A percentile compares a stretch with the other conserved stretches of the same genome.
These are phyloP conservation scores for Perizoma flavofasciatum DNA, from an alignment of 2,888 invertebrate species.

Conservation along the genomic window DNA sequence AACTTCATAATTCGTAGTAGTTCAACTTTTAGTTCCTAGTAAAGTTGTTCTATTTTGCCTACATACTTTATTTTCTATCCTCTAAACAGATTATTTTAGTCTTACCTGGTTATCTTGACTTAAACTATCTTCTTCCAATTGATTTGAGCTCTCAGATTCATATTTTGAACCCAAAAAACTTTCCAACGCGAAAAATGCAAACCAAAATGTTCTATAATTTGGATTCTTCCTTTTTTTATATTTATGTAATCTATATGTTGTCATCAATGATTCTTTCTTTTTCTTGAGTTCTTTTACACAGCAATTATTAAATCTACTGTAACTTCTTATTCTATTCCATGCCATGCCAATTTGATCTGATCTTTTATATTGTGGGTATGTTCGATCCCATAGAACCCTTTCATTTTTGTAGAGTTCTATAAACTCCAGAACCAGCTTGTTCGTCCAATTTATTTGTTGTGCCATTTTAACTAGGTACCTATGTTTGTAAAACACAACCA, in stretches of 20 bases:
- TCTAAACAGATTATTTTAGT: not conserved
- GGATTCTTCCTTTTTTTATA: constrained; percentile 56
- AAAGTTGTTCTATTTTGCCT: no score
- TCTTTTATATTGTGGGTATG: constrained; percentile 65
- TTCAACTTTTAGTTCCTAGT: no score
- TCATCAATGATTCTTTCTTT: constrained; percentile 78
- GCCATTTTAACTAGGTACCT: constrained; percentile 7
- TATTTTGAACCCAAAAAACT: constrained; percentile 73
- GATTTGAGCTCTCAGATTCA: constrained; percentile 64
- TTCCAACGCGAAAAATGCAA: constrained; percentile 72
- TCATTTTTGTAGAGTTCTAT: constrained; percentile 68
- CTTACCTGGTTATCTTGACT: not conserved
- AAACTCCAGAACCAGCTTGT: constrained; percentile 68
- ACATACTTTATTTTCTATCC: no score
- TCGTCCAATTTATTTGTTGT: constrained; percentile 64
- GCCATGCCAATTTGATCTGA: constrained; percentile 64
- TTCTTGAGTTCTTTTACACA: constrained; percentile 67
- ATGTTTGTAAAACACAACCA: not conserved
- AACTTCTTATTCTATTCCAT: constrained; percentile 69
- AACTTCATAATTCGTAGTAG: no score
- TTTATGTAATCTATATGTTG: constrained; percentile 67
- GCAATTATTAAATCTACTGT: constrained; percentile 54
- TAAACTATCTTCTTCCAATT: constrained; percentile 61
- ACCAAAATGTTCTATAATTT: constrained; percentile 66
- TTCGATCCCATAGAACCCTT: constrained; percentile 71